Evolutionary conservation across 2,797 vertebrate species (phyloP).

Genomic region (Mormyrops boulengeri): DNA sequence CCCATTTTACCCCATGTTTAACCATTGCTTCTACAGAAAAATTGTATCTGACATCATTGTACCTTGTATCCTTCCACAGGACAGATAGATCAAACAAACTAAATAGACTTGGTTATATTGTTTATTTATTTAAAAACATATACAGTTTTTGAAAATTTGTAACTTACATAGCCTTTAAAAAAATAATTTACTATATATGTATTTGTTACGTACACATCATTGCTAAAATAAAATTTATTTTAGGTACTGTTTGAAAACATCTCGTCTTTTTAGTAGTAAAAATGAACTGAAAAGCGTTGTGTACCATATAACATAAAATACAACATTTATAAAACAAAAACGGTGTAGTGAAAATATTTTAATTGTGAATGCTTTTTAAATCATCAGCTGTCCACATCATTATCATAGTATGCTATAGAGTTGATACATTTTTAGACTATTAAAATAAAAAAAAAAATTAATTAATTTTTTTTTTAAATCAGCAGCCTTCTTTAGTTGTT

Average conservation of each 20-base stretch:
- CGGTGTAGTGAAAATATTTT: not conserved
- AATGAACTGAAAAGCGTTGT: not conserved
- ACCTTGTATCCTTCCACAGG: not conserved
- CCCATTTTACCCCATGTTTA: not conserved
- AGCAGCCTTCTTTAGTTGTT: not conserved
- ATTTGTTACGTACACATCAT: not conserved
- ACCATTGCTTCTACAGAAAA: not conserved
- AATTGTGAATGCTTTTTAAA: not conserved
- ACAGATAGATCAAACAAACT: not conserved
- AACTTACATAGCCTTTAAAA: not conserved
- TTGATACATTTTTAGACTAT: not conserved
- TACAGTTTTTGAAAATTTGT: not conserved
- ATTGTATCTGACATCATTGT: not conserved
- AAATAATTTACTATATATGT: not conserved
- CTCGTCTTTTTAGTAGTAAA: not conserved
- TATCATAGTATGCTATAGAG: not conserved
- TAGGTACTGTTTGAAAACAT: not conserved
- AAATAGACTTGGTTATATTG: not conserved
- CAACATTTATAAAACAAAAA: not conserved
- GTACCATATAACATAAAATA: not conserved
- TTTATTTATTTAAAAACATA: not conserved
- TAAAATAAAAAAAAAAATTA: no score
- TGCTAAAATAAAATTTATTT: not conserved
- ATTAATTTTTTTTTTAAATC: no score
- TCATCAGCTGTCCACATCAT: not conserved